Evolutionary conservation across 2,113 vertebrate species (phyloP).

Genomic region (Nymphicus hollandicus): DNA sequence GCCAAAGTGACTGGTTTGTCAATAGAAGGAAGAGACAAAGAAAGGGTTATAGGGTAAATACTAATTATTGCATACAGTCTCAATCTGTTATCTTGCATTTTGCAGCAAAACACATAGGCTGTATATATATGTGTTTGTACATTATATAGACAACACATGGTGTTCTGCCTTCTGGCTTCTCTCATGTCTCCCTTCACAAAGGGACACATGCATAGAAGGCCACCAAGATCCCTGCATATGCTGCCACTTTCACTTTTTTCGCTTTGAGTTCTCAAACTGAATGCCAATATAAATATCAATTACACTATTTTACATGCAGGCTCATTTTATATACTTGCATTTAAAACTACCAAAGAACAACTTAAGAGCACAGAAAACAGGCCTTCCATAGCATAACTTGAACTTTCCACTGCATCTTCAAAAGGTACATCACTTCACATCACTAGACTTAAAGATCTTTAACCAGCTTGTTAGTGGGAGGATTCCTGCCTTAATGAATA

Average conservation of each 20-base stretch:
- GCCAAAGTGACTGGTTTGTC: neutral
- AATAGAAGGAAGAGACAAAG: neutral
- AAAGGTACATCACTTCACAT: neutral
- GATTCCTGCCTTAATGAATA: conserved; percentile 18
- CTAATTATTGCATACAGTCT: neutral
- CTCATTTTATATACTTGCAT: neutral
- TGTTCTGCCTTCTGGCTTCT: neutral
- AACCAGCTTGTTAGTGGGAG: conserved; percentile 6
- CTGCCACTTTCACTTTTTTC: neutral
- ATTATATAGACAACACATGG: neutral
- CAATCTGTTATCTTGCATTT: neutral
- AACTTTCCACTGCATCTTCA: neutral
- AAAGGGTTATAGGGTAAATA: neutral
- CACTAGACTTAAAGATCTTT: neutral
- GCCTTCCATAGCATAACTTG: neutral
- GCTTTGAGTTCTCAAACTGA: neutral
- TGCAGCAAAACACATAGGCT: neutral
- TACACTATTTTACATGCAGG: neutral
- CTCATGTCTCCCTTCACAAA: neutral
- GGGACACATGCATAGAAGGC: neutral
- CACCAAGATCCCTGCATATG: neutral
- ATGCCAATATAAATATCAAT: neutral
- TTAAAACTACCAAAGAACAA: neutral
- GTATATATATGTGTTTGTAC: neutral
- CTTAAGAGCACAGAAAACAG: neutral